These are phyloP conservation scores for Mastigias papua DNA, from an alignment of 30 jellyfish, hydroid and myxozoan genomes.

Conservation along the genomic window DNA sequence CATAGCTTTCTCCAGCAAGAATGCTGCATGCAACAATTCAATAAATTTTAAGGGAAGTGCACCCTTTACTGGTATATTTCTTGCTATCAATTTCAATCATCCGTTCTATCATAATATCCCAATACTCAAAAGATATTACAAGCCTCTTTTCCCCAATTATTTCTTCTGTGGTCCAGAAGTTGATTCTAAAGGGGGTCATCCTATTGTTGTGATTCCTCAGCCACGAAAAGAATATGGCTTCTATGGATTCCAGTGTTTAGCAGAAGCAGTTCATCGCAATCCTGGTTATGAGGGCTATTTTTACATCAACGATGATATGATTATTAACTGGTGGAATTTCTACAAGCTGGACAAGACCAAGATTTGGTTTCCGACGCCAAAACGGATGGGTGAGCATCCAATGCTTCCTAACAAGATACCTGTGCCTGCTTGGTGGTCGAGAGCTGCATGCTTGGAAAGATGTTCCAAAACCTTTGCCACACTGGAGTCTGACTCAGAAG, in stretches of 20 bases:
- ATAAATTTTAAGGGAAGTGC: background rate
- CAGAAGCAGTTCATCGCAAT: slow-evolving; percentile 57
- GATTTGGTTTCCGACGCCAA: slow-evolving; percentile 58
- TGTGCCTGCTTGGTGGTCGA: slow-evolving; percentile 19
- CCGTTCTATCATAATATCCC: slow-evolving; percentile 55
- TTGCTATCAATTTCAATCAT: slow-evolving; percentile 76
- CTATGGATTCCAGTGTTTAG: slow-evolving; percentile 77
- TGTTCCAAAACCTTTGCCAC: slow-evolving; percentile 31
- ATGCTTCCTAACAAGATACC: background rate
- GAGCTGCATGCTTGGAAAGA: slow-evolving; percentile 30
- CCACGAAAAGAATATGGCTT: slow-evolving; percentile 33
- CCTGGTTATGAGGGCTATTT: slow-evolving; percentile 76
- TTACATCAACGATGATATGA: slow-evolving; percentile 70
- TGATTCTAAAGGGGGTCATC: slow-evolving; percentile 13
- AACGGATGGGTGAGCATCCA: background rate
- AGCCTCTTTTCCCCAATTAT: slow-evolving; percentile 49
- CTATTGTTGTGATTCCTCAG: slow-evolving; percentile 20
- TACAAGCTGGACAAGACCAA: slow-evolving; percentile 32
- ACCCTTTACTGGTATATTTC: slow-evolving; percentile 44
- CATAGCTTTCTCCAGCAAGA: too few species aligned
- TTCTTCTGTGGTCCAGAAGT: slow-evolving; percentile 75
- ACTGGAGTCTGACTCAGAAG: slow-evolving; percentile 5
- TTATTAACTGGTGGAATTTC: slow-evolving; percentile 83
- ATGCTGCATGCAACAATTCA: background rate
- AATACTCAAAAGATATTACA: slow-evolving; percentile 27